Percentiles rank a stretch among this genome's conserved stretches.
phyloP scores from a whole-genome alignment of 2,888 invertebrate species.

The Phrixothrix hirtus region DNA sequence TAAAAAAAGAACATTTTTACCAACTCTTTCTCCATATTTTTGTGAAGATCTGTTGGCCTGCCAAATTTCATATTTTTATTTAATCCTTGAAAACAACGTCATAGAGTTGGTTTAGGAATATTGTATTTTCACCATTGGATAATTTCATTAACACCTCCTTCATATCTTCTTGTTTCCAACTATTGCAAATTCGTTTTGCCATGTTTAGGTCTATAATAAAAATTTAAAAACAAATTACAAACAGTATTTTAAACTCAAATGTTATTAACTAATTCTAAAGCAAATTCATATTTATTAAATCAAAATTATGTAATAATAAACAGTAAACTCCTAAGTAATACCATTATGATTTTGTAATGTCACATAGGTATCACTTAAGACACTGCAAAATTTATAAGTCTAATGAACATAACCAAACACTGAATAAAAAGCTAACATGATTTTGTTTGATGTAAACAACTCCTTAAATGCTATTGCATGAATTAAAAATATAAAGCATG shows the following conservation, averaged over 20 bases:
- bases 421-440: too few relatives aligned
- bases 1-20: background rate
- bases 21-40: background rate
- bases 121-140: background rate
- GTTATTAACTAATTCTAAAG: too few relatives aligned
- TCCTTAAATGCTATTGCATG: too few relatives aligned
- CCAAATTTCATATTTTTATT: background rate
- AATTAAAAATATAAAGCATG: too few relatives aligned
- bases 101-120: background rate
- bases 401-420: too few relatives aligned
- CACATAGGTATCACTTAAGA: conserved; percentile 1
- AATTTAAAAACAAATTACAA: too few relatives aligned
- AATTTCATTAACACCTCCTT: background rate
- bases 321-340: background rate
- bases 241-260: too few relatives aligned
- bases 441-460: too few relatives aligned
- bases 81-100: background rate
- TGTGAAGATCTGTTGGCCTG: background rate
- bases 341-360: background rate
- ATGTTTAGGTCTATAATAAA: background rate
- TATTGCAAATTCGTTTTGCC: background rate
- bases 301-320: background rate
- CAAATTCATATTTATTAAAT: too few relatives aligned
- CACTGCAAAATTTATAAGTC: too few relatives aligned
- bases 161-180: conserved; percentile 3